Conservation (phyloP, 2,113 vertebrate genomes). For the Pipra filicauda region DNA sequence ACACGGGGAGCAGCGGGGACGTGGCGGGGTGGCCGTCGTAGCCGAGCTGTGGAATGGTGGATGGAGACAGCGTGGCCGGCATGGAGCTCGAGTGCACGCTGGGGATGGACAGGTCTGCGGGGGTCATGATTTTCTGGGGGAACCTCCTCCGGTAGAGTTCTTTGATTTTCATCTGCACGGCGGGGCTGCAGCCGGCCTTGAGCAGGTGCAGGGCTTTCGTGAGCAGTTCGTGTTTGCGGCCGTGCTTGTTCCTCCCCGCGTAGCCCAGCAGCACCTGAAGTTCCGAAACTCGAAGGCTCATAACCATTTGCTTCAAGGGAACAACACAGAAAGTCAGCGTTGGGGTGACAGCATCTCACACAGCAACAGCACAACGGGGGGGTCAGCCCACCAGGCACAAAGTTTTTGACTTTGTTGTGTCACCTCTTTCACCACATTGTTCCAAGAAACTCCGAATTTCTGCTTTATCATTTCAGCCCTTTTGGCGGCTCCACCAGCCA, state of each 20-base stretch:
- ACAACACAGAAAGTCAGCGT: conserved; percentile 40
- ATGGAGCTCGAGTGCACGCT: conserved; percentile 88
- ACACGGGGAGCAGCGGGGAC: conserved; percentile 91
- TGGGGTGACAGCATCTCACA: neutral
- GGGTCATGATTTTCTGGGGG: conserved; percentile 94
- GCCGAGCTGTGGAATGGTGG: conserved; percentile 85
- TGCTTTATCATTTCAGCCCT: too few relatives aligned
- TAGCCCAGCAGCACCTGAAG: conserved; percentile 98
- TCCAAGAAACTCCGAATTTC: too few relatives aligned
- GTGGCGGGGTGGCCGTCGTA: conserved; percentile 89
- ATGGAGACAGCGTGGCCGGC: conserved; percentile 84
- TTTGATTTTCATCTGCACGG: conserved; percentile 99
- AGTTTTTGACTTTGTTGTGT: neutral
- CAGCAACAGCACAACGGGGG: neutral
- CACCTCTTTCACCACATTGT: too few relatives aligned
- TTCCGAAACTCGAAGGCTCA: conserved; percentile 99
- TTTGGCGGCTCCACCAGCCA: too few relatives aligned
- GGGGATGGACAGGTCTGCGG: conserved; percentile 87
- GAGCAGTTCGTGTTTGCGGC: conserved; percentile 98
- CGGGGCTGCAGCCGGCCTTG: conserved; percentile 96
- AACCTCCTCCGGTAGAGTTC: conserved; percentile 97
- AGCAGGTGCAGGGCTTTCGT: conserved; percentile 96
- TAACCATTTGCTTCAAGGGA: conserved; percentile 97
- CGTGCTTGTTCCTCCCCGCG: conserved; percentile 98
- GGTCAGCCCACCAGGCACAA: neutral